phyloP scores from a whole-genome alignment of 2,113 vertebrate genomes.

The Riparia riparia region DNA sequence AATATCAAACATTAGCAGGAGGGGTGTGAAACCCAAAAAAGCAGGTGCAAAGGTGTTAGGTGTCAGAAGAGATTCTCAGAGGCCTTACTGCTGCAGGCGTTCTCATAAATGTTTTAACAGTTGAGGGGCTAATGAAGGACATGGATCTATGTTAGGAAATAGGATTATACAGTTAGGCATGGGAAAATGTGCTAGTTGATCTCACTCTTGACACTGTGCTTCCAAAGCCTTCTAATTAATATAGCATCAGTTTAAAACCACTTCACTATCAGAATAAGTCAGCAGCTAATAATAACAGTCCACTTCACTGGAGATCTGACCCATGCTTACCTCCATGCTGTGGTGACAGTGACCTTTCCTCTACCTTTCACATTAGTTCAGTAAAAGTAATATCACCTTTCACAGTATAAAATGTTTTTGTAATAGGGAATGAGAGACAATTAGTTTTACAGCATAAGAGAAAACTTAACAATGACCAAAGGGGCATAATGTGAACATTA shows the following conservation, averaged over 20 bases:
- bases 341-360: not conserved
- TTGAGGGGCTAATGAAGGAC: not conserved
- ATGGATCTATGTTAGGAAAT: constrained; percentile 18
- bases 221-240: constrained; percentile 18
- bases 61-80: constrained; percentile 27
- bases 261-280: not conserved
- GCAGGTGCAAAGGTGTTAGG: constrained; percentile 64
- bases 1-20: constrained; percentile 37
- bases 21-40: constrained; percentile 55
- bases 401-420: not conserved
- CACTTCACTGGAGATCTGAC: not conserved
- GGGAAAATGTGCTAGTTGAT: constrained; percentile 5
- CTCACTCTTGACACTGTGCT: not conserved
- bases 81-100: not conserved
- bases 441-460: not conserved
- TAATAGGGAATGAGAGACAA: not conserved
- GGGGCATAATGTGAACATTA: not conserved
- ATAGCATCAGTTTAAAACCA: not conserved
- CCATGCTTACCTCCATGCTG: not conserved
- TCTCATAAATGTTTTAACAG: constrained; percentile 42
- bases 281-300: constrained; percentile 28
- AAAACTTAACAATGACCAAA: not conserved
- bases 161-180: not conserved
- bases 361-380: not conserved
- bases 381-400: not conserved